Evolutionary conservation across 1,140 invertebrate genomes (phyloP).

Genomic region (Arion vulgaris): DNA sequence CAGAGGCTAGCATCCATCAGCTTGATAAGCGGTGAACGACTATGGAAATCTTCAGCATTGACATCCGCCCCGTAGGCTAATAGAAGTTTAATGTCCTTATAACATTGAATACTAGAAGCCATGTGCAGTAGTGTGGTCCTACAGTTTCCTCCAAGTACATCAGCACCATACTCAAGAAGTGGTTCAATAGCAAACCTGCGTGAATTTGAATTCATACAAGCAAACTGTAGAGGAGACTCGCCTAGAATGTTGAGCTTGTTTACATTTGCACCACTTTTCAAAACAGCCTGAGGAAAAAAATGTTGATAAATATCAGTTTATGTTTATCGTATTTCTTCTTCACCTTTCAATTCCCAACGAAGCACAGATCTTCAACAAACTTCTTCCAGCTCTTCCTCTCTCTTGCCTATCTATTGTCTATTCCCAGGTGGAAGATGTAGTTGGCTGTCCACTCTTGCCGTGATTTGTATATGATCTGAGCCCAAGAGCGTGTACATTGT

Average conservation of each 20-base stretch:
- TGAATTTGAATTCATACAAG: conserved; percentile 23
- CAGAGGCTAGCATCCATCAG: conserved; percentile 6
- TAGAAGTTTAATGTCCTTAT: conserved; percentile 33
- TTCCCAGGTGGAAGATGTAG: no score
- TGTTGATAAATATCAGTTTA: neutral
- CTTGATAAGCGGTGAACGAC: conserved; percentile 24
- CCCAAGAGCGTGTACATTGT: no score
- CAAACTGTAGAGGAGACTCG: conserved; percentile 37
- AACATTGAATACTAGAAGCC: conserved; percentile 26
- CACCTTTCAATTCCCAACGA: no score
- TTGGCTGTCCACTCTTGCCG: no score
- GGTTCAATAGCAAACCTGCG: conserved; percentile 3
- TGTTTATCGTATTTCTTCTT: no score
- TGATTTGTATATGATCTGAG: no score
- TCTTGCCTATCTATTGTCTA: no score
- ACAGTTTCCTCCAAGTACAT: no score
- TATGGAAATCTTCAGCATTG: conserved; percentile 13
- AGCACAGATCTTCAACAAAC: no score
- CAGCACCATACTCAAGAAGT: conserved; percentile 35
- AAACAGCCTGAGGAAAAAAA: conserved; percentile 29
- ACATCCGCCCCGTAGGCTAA: conserved; percentile 35
- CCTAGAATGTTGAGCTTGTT: conserved; percentile 30
- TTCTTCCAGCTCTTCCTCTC: no score
- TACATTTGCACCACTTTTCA: conserved; percentile 34
- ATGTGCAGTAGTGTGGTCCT: conserved; percentile 27